Evolutionary conservation across 2,888 invertebrate species (phyloP), one percentile per base, ranked within the genome.

Genomic region (Chloromyia formosa): DNA sequence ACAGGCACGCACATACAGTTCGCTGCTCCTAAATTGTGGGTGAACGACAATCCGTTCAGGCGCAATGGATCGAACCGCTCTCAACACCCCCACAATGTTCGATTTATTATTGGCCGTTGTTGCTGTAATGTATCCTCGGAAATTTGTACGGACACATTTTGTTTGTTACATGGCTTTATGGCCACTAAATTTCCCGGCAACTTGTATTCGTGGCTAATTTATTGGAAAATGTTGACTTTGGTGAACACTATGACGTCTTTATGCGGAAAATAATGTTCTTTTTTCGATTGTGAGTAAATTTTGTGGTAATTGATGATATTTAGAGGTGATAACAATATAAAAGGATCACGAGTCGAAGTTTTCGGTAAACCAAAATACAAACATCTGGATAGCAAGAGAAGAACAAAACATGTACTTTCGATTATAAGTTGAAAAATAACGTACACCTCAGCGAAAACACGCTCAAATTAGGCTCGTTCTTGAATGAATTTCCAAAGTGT

Each of bases 31-130:
- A 14, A 45, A 35, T 42, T 62, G 66, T 66, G 66, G 49, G 66
- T 66, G 66, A 35, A 35, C 2, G 27, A 66, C 66, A 58, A 56
- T 71, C 35, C 40, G 27, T 35, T 35, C 27, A 35, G 27, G 27
- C 27, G 27, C 27, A 23, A 40, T 40, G 23, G 40, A 40, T 14
- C 18, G 14, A 56, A 58, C 56, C 40, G 12, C 14, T 20, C 16
- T 40, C n/a, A 10, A 71, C 71, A 71, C 71, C 71, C 71, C 71
- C 71, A 35, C 71, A 58, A 71, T n/a, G 20, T 56, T 18, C 56
- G 56, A 56, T 71, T 56, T 56, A 71, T 71, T 71, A 40, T 71
- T 56, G 58, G 35, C 16, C n/a, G 20, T 35, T 35, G 27, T 35
- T 35, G 27, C 3, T 35, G 27, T 35, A 20, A 40, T 58, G 40